Percentiles rank a stretch among this genome's conserved stretches.
Conservation (phyloP, 2,888 invertebrate genomes). For the Macrophya alboannulata region DNA sequence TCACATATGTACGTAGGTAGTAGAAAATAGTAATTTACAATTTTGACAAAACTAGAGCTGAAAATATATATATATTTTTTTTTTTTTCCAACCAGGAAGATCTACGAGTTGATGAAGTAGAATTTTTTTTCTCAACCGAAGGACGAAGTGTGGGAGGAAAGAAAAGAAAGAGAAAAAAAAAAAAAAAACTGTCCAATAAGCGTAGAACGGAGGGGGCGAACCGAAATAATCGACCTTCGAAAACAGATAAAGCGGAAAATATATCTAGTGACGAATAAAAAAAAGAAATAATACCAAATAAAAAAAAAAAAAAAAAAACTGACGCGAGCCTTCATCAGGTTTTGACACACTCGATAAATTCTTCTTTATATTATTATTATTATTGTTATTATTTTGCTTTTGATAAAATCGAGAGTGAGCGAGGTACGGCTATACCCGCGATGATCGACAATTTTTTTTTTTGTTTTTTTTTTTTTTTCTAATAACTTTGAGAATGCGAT, state of each 20-base stretch:
- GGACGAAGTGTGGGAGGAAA: background rate
- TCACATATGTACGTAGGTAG: no score
- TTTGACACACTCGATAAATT: background rate
- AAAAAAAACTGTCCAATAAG: background rate
- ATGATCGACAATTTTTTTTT: no score
- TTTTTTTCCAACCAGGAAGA: background rate
- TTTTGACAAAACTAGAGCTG: no score
- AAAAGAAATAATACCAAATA: background rate
- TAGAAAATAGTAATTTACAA: no score
- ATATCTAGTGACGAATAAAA: background rate
- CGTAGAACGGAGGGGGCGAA: background rate
- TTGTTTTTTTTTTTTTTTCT: background rate
- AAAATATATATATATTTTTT: background rate
- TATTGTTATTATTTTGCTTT: no score
- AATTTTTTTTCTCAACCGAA: background rate
- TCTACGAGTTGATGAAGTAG: background rate
- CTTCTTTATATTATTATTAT: no score
- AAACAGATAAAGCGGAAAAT: constrained; percentile 13
- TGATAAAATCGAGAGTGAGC: no score
- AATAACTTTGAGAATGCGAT: background rate
- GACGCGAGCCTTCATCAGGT: background rate
- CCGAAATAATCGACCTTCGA: constrained; percentile 23
- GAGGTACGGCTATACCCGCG: no score
- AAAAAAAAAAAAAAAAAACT: no score
- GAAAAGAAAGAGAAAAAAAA: background rate